Evolutionary conservation across 2,797 vertebrate genomes (phyloP).

Genomic region (Arrhamphus sclerolepis): DNA sequence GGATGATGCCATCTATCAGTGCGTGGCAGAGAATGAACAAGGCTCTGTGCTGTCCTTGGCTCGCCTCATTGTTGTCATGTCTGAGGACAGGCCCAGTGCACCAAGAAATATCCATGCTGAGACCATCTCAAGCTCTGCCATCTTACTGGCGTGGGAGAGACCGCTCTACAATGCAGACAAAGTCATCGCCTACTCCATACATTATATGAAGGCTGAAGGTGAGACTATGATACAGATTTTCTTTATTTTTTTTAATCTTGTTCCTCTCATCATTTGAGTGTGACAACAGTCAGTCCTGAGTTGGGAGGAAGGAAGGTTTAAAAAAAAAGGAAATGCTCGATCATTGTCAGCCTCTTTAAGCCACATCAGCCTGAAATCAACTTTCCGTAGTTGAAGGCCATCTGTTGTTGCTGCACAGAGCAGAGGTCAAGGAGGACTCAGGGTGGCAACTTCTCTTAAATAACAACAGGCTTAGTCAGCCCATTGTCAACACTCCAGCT

Average conservation of each 20-base stretch:
- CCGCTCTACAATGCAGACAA: constrained; percentile 95
- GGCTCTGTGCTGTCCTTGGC: constrained; percentile 90
- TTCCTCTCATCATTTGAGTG: constrained; percentile 2
- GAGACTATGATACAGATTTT: constrained; percentile 51
- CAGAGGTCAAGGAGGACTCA: constrained; percentile 71
- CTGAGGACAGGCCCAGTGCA: constrained; percentile 95
- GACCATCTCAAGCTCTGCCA: constrained; percentile 98
- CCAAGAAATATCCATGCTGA: constrained; percentile 93
- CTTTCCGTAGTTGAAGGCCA: constrained; percentile 60
- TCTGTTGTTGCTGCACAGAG: constrained; percentile 71
- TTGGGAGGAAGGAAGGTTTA: constrained; percentile 11
- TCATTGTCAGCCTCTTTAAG: constrained; percentile 13
- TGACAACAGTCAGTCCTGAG: background rate
- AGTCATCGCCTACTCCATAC: constrained; percentile 98
- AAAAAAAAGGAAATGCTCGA: constrained; percentile 23
- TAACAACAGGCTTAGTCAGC: constrained; percentile 64
- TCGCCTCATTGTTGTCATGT: constrained; percentile 94
- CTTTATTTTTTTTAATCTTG: background rate
- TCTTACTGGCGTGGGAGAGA: constrained; percentile 95
- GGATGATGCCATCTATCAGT: constrained; percentile 97
- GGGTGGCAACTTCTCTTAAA: constrained; percentile 71
- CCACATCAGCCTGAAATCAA: constrained; percentile 41
- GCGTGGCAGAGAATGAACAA: constrained; percentile 91
- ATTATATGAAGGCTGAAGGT: constrained; percentile 99
- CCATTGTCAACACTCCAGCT: constrained; percentile 63